These are phyloP conservation scores for Myodes glareolus DNA, from an alignment of 2,113 vertebrate species.

Conservation along the genomic window DNA sequence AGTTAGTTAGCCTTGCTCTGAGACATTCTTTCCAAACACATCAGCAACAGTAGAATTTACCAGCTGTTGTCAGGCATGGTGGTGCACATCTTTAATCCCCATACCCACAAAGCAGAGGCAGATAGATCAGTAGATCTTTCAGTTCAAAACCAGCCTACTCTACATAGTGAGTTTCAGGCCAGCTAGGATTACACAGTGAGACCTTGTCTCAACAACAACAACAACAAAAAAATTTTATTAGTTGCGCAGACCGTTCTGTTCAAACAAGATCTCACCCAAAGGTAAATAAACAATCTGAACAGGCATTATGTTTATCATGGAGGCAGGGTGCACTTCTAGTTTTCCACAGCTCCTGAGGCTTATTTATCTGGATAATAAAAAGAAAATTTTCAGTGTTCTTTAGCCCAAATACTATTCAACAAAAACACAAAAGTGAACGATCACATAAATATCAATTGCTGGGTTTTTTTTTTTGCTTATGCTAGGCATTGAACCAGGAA, in stretches of 20 bases:
- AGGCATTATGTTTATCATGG: background rate
- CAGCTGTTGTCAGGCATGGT: background rate
- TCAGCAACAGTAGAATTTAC: background rate
- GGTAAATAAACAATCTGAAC: constrained; percentile 20
- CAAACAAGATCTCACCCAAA: constrained; percentile 57
- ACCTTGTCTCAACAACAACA: background rate
- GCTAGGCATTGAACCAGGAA: background rate
- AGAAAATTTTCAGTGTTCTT: constrained; percentile 42
- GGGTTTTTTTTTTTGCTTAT: background rate
- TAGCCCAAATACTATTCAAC: background rate
- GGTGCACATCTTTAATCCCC: background rate
- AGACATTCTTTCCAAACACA: background rate
- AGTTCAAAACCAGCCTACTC: background rate
- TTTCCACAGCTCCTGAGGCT: background rate
- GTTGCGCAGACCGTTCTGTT: constrained; percentile 11
- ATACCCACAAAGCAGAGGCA: background rate
- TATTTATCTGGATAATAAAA: constrained; percentile 39
- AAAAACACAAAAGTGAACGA: constrained; percentile 62
- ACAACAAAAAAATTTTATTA: background rate
- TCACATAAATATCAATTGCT: background rate
- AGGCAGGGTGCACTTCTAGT: background rate
- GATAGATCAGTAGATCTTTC: background rate
- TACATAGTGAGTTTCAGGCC: background rate
- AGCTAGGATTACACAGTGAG: background rate
- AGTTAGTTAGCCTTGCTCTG: constrained; percentile 39